Evolutionary conservation across 2,888 invertebrate species (phyloP).

Genomic region (Nasonovia ribisnigri): DNA sequence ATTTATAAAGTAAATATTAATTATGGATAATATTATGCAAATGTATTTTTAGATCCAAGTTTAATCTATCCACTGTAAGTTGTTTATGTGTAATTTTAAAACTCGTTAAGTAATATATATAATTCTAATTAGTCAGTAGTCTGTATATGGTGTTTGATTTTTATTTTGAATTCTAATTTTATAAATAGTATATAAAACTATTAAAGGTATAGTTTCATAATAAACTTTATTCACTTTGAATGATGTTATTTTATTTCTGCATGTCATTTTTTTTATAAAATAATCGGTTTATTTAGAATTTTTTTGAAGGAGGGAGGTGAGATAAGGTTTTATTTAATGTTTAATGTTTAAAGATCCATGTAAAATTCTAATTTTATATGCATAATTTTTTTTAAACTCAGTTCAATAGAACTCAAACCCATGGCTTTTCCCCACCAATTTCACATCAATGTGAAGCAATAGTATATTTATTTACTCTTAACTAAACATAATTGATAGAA

Average conservation of each 20-base stretch:
- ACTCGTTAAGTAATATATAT: not conserved
- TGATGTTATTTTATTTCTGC: slow-evolving; percentile 23
- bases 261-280: not conserved
- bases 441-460: not conserved
- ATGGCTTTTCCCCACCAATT: not conserved
- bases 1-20: not conserved
- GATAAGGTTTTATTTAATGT: not conserved
- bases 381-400: not conserved
- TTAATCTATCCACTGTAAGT: slow-evolving; percentile 29
- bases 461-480: not conserved
- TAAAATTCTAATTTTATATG: not conserved
- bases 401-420: not conserved
- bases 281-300: not conserved
- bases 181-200: not conserved
- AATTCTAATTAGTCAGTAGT: not conserved
- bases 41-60: slow-evolving; percentile 36
- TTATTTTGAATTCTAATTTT: not conserved
- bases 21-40: not conserved
- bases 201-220: not conserved
- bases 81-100: not conserved
- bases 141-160: not conserved
- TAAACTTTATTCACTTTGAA: not conserved
- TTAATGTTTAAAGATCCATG: not conserved
- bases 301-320: not conserved
- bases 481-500: not conserved